Percentiles rank a stretch among this genome's conserved stretches.
phyloP scores from a whole-genome alignment of 2,113 vertebrate genomes.

The Petromus typicus region DNA sequence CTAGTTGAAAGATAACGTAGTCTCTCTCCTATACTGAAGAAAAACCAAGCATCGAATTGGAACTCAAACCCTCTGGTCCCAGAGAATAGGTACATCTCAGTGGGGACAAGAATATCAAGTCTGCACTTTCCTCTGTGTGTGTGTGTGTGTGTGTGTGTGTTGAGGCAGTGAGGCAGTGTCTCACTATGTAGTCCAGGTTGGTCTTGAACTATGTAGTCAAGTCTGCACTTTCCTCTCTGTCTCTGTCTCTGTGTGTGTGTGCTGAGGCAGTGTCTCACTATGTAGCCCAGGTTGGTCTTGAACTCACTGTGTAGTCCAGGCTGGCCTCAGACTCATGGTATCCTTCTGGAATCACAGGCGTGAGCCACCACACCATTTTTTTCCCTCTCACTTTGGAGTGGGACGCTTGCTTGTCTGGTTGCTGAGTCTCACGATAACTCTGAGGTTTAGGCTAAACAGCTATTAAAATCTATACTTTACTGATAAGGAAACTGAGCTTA shows the following conservation, averaged over 20 bases:
- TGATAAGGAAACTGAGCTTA: neutral
- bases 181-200: too few species aligned
- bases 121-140: neutral
- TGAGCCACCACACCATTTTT: neutral
- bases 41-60: neutral
- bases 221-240: neutral
- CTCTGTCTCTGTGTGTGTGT: neutral
- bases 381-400: neutral
- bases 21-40: slow-evolving; percentile 27
- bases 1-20: neutral
- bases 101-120: neutral
- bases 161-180: too few species aligned
- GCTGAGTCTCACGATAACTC: neutral
- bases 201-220: neutral
- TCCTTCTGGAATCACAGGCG: neutral
- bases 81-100: neutral
- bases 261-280: neutral
- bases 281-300: neutral
- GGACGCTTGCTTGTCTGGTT: neutral
- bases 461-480: neutral
- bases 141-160: neutral
- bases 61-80: neutral
- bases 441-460: neutral
- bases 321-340: neutral
- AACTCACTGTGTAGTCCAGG: neutral